Conservation (phyloP, 37 sponge, comb jelly and placozoan species). For the Spongia lamella region DNA sequence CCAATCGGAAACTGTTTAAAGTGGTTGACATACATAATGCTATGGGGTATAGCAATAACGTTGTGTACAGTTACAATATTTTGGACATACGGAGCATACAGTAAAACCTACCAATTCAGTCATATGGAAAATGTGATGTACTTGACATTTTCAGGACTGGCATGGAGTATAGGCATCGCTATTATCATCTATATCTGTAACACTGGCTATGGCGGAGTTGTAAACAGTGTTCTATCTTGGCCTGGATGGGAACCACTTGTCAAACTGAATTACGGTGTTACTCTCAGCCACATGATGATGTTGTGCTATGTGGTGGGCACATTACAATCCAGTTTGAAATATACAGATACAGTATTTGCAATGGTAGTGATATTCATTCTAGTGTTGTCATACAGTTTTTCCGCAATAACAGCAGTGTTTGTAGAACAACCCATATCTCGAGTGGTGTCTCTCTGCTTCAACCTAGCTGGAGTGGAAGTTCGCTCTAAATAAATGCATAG, state of each 20-base stretch:
- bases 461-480: no score
- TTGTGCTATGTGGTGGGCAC: conserved; percentile 17
- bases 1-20: conserved; percentile 19
- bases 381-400: conserved; percentile 31
- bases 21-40: not conserved
- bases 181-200: conserved; percentile 47
- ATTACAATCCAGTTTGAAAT: conserved; percentile 12
- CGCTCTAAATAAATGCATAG: no score
- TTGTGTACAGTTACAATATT: conserved; percentile 48
- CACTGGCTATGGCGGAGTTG: conserved; percentile 50
- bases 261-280: conserved; percentile 56
- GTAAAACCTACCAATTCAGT: conserved; percentile 18
- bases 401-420: conserved; percentile 22
- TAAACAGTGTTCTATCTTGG: conserved; percentile 48
- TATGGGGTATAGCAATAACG: conserved; percentile 16
- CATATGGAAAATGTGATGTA: conserved; percentile 33
- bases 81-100: conserved; percentile 36
- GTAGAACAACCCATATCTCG: conserved; percentile 62
- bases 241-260: conserved; percentile 61
- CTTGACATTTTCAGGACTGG: conserved; percentile 20
- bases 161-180: conserved; percentile 59
- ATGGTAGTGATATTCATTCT: conserved; percentile 18
- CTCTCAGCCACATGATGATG: conserved; percentile 56
- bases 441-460: no score
- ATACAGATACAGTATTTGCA: conserved; percentile 14